Evolutionary conservation across 1,140 invertebrate species (phyloP).

Genomic region (Hypothenemus hampei): DNA sequence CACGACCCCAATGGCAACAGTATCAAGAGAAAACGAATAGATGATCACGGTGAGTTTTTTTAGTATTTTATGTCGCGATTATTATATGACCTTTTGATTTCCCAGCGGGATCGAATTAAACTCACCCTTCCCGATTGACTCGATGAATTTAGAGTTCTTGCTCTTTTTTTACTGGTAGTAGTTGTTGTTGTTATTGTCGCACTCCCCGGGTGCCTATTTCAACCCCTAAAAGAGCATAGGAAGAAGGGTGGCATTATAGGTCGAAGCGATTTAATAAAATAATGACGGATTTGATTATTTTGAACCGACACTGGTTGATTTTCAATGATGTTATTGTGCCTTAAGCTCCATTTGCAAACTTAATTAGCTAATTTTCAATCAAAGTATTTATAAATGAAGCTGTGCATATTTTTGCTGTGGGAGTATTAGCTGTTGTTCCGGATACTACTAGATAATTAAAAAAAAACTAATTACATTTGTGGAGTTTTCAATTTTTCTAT

Average conservation of each 20-base stretch:
- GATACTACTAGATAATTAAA: too few species aligned
- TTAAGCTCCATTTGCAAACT: background rate
- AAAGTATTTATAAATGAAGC: background rate
- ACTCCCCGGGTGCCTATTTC: slow-evolving; percentile 14
- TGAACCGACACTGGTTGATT: background rate
- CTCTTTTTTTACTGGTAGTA: slow-evolving; percentile 13
- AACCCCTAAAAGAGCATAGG: slow-evolving; percentile 1
- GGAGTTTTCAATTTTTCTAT: too few species aligned
- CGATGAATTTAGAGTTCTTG: slow-evolving; percentile 13
- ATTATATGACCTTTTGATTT: slow-evolving; percentile 21
- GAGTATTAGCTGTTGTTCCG: background rate
- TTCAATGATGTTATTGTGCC: background rate
- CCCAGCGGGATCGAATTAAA: slow-evolving; percentile 8
- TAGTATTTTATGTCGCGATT: slow-evolving; percentile 11
- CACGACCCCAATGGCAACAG: slow-evolving; percentile 67
- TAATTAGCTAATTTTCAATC: background rate
- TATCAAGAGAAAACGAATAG: slow-evolving; percentile 67
- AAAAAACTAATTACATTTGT: too few species aligned
- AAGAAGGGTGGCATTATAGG: slow-evolving; percentile 1
- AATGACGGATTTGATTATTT: background rate
- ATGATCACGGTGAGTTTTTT: slow-evolving; percentile 56
- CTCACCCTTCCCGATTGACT: slow-evolving; percentile 9
- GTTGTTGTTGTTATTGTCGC: background rate
- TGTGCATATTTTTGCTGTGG: background rate
- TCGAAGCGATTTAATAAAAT: slow-evolving; percentile 4